Evolutionary conservation across 2,888 invertebrate species (phyloP), one percentile per base, ranked within the genome.

Genomic region (Tetranychus piercei): DNA sequence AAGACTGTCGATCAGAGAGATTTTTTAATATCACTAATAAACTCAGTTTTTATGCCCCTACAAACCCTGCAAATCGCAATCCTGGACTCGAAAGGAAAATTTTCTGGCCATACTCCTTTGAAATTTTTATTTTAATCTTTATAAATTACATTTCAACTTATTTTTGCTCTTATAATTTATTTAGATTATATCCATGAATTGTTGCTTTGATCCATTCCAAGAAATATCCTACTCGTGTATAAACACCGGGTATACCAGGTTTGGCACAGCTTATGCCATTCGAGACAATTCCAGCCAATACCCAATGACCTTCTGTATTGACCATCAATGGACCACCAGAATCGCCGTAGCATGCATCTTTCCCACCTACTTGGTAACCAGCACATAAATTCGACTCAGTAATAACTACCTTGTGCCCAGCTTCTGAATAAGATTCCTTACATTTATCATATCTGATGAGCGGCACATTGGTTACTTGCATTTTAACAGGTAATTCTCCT

Each of bases 321-420:
- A 92, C 84, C 71, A 92, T 91, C 77, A 94, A 82, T 0, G 94
- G 94, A 15, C 94, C 94, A 0, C 93, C 93, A 78, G 91, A 91
- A 85, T 94, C 93, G 77, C 93, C 93, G 92, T 93, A 93, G 81
- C 93, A 94, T 9, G 93, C 92, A 81, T 94, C 94, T 82, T 91
- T 92, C 81, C 91, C 89, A 0, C 94, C 94, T 79, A 90, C 90
- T 45, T 91, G 90, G 81, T 93, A 94, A 45, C 94, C 94, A 0
- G 93, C 94, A 80, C 94, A 94, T 45, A 94, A 85, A 84, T 93
- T 93, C 65, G 91, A 92, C 77, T 87, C 88, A 44, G 91, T 85
- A 77, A 93, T 93, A 80, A 88, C 87, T 83, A 93, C 92, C 0
- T 88, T 86, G 81, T 93, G 92, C 0, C 91, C 91, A 1, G 90